These are phyloP conservation scores for Tetragnatha versicolor DNA, from an alignment of 1,140 invertebrate genomes.

Conservation along the genomic window DNA sequence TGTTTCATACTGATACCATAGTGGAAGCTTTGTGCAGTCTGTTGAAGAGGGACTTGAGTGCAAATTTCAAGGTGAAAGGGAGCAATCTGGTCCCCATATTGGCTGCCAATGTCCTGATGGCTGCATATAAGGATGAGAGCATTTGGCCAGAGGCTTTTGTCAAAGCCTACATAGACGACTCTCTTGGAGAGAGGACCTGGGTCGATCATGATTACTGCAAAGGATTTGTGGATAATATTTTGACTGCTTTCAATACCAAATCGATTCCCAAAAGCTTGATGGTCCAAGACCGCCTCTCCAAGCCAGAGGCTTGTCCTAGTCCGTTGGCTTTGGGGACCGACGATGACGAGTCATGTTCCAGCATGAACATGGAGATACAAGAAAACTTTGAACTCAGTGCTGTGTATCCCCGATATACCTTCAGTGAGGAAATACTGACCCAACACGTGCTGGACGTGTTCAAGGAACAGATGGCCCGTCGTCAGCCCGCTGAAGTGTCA, in stretches of 20 bases:
- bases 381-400: constrained; percentile 46
- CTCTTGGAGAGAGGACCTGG: constrained; percentile 89
- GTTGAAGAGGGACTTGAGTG: constrained; percentile 79
- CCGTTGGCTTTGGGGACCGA: constrained; percentile 55
- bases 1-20: constrained; percentile 74
- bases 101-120: constrained; percentile 83
- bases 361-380: constrained; percentile 33
- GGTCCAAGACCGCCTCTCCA: constrained; percentile 68
- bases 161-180: constrained; percentile 87
- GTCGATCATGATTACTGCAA: constrained; percentile 91
- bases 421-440: constrained; percentile 76
- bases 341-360: constrained; percentile 58
- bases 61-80: constrained; percentile 74
- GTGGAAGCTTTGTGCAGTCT: constrained; percentile 80
- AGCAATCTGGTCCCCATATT: constrained; percentile 84
- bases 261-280: constrained; percentile 67
- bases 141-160: constrained; percentile 70
- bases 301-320: constrained; percentile 57
- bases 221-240: constrained; percentile 90
- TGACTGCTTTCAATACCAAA: constrained; percentile 86
- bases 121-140: constrained; percentile 75
- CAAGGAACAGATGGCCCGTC: constrained; percentile 82
- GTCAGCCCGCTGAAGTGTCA: constrained; percentile 86
- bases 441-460: constrained; percentile 83
- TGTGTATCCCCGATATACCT: constrained; percentile 60